Conservation (phyloP, 2,797 vertebrate species). For the Lindbergichthys nudifrons region DNA sequence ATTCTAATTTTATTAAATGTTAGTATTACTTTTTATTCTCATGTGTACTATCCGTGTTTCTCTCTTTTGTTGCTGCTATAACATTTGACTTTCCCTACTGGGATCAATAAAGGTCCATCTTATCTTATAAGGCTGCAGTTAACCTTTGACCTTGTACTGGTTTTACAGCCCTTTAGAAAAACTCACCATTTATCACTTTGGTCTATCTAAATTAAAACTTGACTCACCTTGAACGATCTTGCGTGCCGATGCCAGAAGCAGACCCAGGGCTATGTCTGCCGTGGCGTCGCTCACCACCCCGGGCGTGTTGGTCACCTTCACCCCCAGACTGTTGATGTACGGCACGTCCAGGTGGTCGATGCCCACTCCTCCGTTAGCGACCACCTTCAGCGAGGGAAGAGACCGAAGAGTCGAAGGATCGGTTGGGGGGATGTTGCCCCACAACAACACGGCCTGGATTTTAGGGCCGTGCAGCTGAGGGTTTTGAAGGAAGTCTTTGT, state of each 20-base stretch:
- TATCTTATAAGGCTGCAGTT: no score
- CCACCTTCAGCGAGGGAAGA: constrained; percentile 51
- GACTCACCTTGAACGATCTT: constrained; percentile 36
- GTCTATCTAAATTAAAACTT: background rate
- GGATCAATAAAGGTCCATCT: no score
- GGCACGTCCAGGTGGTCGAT: constrained; percentile 56
- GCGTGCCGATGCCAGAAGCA: constrained; percentile 65
- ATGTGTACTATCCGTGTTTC: no score
- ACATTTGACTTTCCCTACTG: no score
- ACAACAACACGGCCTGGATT: constrained; percentile 68
- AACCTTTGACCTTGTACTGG: no score
- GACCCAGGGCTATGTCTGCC: constrained; percentile 71
- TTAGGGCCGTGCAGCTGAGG: constrained; percentile 75
- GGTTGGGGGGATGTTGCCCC: background rate
- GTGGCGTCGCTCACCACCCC: constrained; percentile 77
- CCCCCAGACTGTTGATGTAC: constrained; percentile 42
- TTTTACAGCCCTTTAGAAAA: no score
- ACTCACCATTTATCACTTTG: no score
- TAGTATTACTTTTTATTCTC: no score
- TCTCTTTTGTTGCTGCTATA: no score
- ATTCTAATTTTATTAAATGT: no score
- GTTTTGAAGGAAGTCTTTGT: constrained; percentile 83
- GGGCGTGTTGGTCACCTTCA: constrained; percentile 63
- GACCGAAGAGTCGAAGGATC: constrained; percentile 26
- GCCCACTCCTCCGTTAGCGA: constrained; percentile 54